A percentile compares a stretch with the other conserved stretches of the same genome.
These are phyloP conservation scores for Etheostoma spectabile DNA, from an alignment of 2,113 vertebrate species.

Conservation along the genomic window DNA sequence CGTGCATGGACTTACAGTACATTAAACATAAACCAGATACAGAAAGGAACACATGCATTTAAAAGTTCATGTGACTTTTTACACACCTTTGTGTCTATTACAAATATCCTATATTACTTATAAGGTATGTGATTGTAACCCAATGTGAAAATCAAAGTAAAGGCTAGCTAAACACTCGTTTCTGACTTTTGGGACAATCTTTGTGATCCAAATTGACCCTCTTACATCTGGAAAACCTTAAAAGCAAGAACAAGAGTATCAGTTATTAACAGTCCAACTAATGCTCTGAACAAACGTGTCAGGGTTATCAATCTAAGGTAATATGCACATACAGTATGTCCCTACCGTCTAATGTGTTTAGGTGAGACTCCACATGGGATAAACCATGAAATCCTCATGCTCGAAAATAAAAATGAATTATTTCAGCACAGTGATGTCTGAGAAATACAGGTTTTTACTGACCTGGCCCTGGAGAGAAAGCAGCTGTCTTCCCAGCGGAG, in stretches of 20 bases:
- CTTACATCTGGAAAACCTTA: background rate
- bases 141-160: background rate
- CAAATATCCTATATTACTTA: background rate
- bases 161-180: background rate
- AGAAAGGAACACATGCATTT: background rate
- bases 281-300: background rate
- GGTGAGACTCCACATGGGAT: background rate
- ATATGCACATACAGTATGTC: background rate
- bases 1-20: background rate
- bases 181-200: background rate
- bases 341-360: background rate
- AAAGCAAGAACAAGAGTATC: background rate
- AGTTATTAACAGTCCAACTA: background rate
- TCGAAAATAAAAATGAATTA: background rate
- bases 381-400: background rate
- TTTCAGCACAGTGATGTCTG: background rate
- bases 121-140: background rate
- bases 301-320: background rate
- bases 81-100: background rate
- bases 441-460: constrained; percentile 23
- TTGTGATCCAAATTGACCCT: background rate
- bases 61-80: background rate
- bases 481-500: background rate
- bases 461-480: constrained; percentile 34
- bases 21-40: background rate